Evolutionary conservation across 2,888 invertebrate genomes (phyloP).

Genomic region (Scaptomyza flava): DNA sequence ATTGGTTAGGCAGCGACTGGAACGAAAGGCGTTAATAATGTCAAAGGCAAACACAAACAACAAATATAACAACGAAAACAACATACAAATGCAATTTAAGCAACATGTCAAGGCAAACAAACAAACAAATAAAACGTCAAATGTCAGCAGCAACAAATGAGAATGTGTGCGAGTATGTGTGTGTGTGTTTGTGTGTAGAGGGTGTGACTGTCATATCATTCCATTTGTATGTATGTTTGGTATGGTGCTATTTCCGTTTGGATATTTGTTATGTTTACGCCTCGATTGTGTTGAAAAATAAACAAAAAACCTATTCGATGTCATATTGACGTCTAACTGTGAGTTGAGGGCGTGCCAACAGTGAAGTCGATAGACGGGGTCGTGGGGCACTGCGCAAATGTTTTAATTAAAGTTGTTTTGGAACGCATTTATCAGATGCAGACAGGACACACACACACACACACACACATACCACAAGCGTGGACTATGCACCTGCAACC

Average conservation of each 20-base stretch:
- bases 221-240: conserved; percentile 2
- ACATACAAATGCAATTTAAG: conserved; percentile 61
- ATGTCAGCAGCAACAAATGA: conserved; percentile 47
- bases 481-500: conserved; percentile 41
- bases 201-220: conserved; percentile 21
- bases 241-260: conserved; percentile 41
- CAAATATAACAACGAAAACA: not conserved
- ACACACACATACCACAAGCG: conserved; percentile 47
- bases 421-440: conserved; percentile 76
- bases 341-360: conserved; percentile 2
- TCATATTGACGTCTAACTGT: conserved; percentile 59
- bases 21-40: conserved; percentile 56
- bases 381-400: conserved; percentile 43
- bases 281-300: conserved; percentile 76
- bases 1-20: conserved; percentile 26
- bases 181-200: conserved; percentile 10
- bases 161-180: conserved; percentile 7
- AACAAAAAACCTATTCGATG: conserved; percentile 64
- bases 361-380: conserved; percentile 13
- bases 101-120: conserved; percentile 71
- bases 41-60: conserved; percentile 49
- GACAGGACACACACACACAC: conserved; percentile 61
- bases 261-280: conserved; percentile 76
- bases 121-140: conserved; percentile 63
- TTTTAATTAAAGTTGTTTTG: conserved; percentile 78